These are phyloP conservation scores for Aspidoscelis tigris DNA, from an alignment of 2,113 vertebrate genomes.

Conservation along the genomic window DNA sequence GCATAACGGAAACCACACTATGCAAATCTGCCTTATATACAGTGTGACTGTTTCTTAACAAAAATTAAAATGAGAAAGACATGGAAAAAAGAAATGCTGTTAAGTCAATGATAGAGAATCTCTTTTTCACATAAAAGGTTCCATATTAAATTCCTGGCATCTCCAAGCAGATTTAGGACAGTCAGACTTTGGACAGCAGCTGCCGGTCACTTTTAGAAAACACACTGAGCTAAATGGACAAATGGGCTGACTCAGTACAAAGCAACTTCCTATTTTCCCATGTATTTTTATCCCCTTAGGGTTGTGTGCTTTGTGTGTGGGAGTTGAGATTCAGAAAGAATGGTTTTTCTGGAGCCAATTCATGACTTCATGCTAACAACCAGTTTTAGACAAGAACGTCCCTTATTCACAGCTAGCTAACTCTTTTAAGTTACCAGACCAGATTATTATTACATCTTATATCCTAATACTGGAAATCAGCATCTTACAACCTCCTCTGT, in stretches of 20 bases:
- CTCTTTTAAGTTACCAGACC: background rate
- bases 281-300: background rate
- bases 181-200: background rate
- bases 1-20: no score
- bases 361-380: background rate
- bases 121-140: background rate
- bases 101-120: background rate
- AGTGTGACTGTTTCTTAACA: background rate
- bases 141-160: background rate
- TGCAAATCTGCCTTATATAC: no score
- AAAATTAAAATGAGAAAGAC: slow-evolving; percentile 26
- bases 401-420: background rate
- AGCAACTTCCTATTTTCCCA: slow-evolving; percentile 36
- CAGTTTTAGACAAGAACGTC: background rate
- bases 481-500: background rate
- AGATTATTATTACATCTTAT: background rate
- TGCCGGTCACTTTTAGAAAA: background rate
- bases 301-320: background rate
- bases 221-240: background rate
- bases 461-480: background rate
- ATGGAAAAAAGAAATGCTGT: slow-evolving; percentile 40
- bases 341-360: background rate
- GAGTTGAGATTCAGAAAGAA: background rate
- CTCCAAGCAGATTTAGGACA: background rate
- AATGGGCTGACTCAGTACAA: background rate